These are phyloP conservation scores for Aphis gossypii DNA, from an alignment of 1,140 invertebrate genomes.

Conservation along the genomic window DNA sequence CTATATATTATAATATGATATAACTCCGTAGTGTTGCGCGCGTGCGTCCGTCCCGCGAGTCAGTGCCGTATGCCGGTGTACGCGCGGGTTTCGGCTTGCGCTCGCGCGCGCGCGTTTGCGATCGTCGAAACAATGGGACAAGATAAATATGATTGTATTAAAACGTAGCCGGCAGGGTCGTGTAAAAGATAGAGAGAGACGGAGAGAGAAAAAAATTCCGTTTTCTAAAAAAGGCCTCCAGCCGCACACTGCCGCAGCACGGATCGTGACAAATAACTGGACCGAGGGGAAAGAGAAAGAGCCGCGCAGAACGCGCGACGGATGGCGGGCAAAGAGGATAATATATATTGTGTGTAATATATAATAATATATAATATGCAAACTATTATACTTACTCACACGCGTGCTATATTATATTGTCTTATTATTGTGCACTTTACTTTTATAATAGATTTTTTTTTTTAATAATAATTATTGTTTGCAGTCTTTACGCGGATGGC, in stretches of 20 bases:
- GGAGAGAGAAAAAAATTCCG: not conserved
- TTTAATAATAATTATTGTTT: not conserved
- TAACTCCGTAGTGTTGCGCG: not conserved
- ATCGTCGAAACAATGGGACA: conserved; percentile 53
- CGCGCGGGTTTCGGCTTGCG: not conserved
- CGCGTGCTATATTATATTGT: not conserved
- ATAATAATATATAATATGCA: conserved; percentile 28
- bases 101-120: not conserved
- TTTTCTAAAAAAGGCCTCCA: conserved; percentile 46
- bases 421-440: not conserved
- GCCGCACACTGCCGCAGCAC: not conserved
- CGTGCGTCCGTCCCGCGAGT: not conserved
- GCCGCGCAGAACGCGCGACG: not conserved
- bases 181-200: not conserved
- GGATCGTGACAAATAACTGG: conserved; percentile 52
- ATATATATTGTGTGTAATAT: not conserved
- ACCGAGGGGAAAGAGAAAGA: not conserved
- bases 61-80: not conserved
- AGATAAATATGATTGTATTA: conserved; percentile 57
- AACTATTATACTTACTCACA: not conserved
- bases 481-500: too few species aligned
- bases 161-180: conserved; percentile 48
- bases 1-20: not conserved
- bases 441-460: not conserved
- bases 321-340: not conserved